phyloP scores from a whole-genome alignment of 2,888 invertebrate genomes.

The Taphrorychus bicolor region DNA sequence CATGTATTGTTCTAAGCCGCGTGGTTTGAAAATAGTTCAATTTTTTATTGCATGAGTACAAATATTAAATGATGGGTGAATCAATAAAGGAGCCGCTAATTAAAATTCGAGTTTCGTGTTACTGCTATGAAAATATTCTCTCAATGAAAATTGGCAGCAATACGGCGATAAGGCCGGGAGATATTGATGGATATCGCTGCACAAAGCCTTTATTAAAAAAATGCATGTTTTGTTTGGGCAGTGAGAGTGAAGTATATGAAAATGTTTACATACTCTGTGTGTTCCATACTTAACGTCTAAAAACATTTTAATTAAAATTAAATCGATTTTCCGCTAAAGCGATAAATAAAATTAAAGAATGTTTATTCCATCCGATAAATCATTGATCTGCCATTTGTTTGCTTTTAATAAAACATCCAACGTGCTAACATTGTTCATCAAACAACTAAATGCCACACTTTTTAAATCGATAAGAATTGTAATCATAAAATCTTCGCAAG shows the following conservation, averaged over 20 bases:
- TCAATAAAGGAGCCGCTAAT: slow-evolving; percentile 17
- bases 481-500: slow-evolving; percentile 25
- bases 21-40: background rate
- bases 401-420: background rate
- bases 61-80: slow-evolving; percentile 13
- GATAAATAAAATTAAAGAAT: background rate
- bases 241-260: background rate
- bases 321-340: background rate
- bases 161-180: background rate
- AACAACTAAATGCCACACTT: slow-evolving; percentile 5
- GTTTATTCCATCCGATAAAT: background rate
- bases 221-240: background rate
- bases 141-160: slow-evolving; percentile 14
- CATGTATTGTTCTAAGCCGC: background rate
- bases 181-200: background rate
- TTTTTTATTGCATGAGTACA: slow-evolving; percentile 11
- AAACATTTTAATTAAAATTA: background rate
- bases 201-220: slow-evolving; percentile 2
- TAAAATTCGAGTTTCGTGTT: slow-evolving; percentile 18
- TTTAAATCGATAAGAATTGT: slow-evolving; percentile 24
- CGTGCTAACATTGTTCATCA: background rate
- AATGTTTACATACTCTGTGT: background rate
- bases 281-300: background rate
- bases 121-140: slow-evolving; percentile 15
- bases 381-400: background rate